Conservation (phyloP, 2,113 vertebrate species). For the Thunnus maccoyii region DNA sequence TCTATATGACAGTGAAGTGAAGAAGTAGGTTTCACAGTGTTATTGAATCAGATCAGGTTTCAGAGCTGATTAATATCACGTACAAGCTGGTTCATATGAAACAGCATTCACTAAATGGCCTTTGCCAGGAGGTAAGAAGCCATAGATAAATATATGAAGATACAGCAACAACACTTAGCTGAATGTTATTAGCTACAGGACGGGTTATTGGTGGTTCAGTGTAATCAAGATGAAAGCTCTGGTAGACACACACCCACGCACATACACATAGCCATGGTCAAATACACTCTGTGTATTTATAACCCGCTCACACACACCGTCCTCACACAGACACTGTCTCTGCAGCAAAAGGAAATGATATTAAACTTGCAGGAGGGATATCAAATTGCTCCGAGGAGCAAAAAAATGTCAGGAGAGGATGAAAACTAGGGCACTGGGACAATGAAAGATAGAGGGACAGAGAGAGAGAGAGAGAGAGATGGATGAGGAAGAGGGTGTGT, state of each 20-base stretch:
- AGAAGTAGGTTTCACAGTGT: neutral
- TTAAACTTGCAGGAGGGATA: conserved; percentile 86
- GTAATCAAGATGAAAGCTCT: conserved; percentile 72
- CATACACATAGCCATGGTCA: conserved; percentile 30
- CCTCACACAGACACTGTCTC: conserved; percentile 53
- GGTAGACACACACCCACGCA: conserved; percentile 27
- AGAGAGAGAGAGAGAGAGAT: conserved; percentile 2
- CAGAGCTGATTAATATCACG: conserved; percentile 6
- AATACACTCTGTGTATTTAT: conserved; percentile 60
- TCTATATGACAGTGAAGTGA: neutral
- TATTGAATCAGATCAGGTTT: conserved; percentile 13
- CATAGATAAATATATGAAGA: conserved; percentile 9
- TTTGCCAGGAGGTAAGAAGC: conserved; percentile 17
- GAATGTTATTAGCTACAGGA: conserved; percentile 45
- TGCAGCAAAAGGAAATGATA: conserved; percentile 76
- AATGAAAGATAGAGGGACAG: conserved; percentile 48
- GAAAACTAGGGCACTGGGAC: conserved; percentile 86
- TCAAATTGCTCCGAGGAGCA: conserved; percentile 79
- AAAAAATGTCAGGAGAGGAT: conserved; percentile 71
- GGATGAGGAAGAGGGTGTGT: conserved; percentile 19
- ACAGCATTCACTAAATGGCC: neutral
- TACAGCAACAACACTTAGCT: conserved; percentile 16
- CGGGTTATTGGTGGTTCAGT: conserved; percentile 42
- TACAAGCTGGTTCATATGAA: neutral
- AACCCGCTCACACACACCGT: conserved; percentile 60